phyloP scores from a whole-genome alignment of 2,797 vertebrate species.

The Sebastes dallii region DNA sequence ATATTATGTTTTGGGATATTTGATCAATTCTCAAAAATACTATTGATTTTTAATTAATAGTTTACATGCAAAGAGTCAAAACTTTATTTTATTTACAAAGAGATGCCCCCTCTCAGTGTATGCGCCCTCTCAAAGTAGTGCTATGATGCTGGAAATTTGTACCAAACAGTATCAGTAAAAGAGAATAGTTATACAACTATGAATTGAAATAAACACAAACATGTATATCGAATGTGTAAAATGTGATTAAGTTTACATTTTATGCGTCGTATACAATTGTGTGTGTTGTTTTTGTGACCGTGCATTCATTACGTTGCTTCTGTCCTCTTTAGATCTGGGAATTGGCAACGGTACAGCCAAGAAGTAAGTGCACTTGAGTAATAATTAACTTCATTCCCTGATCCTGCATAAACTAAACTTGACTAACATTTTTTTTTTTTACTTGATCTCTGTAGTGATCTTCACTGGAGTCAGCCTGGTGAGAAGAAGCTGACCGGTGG shows the following conservation, averaged over 20 bases:
- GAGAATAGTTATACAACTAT: neutral
- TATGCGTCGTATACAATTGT: neutral
- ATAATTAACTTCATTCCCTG: neutral
- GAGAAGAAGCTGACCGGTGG: constrained; percentile 96
- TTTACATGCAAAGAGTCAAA: too few relatives aligned
- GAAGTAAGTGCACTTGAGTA: constrained; percentile 84
- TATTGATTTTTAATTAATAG: too few relatives aligned
- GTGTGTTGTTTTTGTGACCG: neutral
- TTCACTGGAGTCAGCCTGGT: constrained; percentile 96
- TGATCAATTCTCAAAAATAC: too few relatives aligned
- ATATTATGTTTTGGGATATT: too few relatives aligned
- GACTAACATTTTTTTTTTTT: neutral
- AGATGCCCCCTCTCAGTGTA: too few relatives aligned
- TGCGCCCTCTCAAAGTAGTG: too few relatives aligned
- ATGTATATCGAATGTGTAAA: neutral
- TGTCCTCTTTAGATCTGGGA: constrained; percentile 87
- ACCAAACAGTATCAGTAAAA: neutral
- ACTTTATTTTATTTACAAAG: too few relatives aligned
- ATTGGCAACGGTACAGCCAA: constrained; percentile 94
- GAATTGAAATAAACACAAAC: neutral
- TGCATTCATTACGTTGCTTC: constrained; percentile 22
- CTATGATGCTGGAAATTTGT: neutral
- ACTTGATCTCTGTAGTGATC: constrained; percentile 83
- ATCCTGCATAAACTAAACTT: neutral
- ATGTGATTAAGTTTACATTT: neutral